Evolutionary conservation across 1,140 invertebrate species (phyloP).

Genomic region (Apis laboriosa): DNA sequence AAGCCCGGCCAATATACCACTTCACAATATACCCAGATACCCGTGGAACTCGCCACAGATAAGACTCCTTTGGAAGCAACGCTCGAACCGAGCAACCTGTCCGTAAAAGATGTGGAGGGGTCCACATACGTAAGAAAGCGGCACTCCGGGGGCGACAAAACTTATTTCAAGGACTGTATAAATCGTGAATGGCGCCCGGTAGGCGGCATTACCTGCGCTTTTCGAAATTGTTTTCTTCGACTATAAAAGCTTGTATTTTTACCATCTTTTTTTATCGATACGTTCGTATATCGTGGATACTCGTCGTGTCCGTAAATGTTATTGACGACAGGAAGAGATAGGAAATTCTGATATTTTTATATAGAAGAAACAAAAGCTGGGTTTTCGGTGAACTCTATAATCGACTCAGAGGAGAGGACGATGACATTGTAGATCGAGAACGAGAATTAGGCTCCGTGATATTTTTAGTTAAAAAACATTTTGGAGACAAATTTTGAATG

Average conservation of each 20-base stretch:
- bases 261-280: conserved; percentile 23
- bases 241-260: conserved; percentile 25
- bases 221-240: conserved; percentile 36
- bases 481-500: too few species aligned
- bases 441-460: not conserved
- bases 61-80: conserved; percentile 21
- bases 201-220: conserved; percentile 43
- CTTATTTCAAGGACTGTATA: conserved; percentile 25
- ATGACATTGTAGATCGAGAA: not conserved
- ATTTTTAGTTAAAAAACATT: too few species aligned
- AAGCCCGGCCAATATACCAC: not conserved
- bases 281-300: not conserved
- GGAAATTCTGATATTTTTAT: conserved; percentile 25
- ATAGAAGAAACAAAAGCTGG: not conserved
- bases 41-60: not conserved
- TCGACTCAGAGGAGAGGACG: not conserved
- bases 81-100: conserved; percentile 13
- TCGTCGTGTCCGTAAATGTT: not conserved
- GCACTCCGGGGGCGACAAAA: conserved; percentile 18
- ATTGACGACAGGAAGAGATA: not conserved
- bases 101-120: conserved; percentile 4
- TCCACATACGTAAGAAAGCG: conserved; percentile 16
- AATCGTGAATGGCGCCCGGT: conserved; percentile 36
- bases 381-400: not conserved
- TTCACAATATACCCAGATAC: not conserved